Evolutionary conservation across 1,140 invertebrate genomes (phyloP), one percentile per base, ranked within the genome.

Genomic region (Anastrepha ludens): DNA sequence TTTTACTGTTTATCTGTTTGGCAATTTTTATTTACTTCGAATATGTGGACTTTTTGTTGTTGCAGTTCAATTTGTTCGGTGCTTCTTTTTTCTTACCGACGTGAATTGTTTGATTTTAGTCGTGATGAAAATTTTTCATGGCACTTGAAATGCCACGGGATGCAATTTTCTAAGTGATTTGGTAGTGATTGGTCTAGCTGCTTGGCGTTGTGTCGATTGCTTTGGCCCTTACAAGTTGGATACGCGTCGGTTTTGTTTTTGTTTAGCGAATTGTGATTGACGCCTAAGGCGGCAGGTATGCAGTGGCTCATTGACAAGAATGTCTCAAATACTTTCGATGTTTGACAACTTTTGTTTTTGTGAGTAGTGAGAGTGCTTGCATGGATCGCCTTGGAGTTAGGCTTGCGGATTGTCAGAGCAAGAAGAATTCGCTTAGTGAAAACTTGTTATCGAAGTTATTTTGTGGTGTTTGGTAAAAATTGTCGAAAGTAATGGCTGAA

Each of bases 141-240:
- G 17, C 67, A 47, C 67, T 70, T 3, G 20, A 44, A 67, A 67
- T 3, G 8, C 6, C 20, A 74, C 67, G 67, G 67, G 13, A 74
- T 74, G 67, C 41, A 74, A 47, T 74, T 74, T 74, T 74, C 67
- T 41, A 74, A 74, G 67, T 74, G 67, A 47, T 74, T 74, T 47
- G 67, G 39, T 47, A 74, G 67, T 74, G 67, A 74, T 74, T 74
- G 41, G 13, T 74, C 4, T 47, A 39, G 39, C 7, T 44, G 41
- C 39, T 13, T 39, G 67, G 11, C 29, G 64, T 11, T 74, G 41
- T 39, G 67, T 67, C 29, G 20, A 67, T 55, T 55, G 50, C 50
- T 55, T 55, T 2, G 50, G 11, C 50, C 50, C 6, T 55, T 55
- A 55, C 50, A 55, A 55, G 50, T 55, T 55, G 6, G 11, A 55